Evolutionary conservation across 2,888 invertebrate genomes (phyloP).

Genomic region (Agrochola lota): DNA sequence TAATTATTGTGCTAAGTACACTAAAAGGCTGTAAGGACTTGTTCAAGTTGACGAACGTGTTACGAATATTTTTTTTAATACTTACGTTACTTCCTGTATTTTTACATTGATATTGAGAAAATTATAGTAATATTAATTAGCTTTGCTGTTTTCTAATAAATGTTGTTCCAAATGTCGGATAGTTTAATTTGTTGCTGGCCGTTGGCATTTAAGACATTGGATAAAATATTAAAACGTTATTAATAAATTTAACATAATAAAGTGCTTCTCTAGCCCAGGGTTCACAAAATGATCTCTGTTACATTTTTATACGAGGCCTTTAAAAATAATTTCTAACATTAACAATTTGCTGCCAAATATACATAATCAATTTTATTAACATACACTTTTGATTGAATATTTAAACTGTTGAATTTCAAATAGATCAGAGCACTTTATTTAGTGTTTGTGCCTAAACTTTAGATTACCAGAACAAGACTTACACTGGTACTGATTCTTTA

Average conservation of each 20-base stretch:
- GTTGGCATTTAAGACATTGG: slow-evolving; percentile 13
- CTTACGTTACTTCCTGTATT: slow-evolving; percentile 47
- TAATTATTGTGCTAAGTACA: slow-evolving; percentile 57
- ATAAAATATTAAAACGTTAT: slow-evolving; percentile 26
- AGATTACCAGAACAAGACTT: neutral
- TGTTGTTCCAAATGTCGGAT: slow-evolving; percentile 49
- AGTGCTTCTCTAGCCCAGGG: slow-evolving; percentile 36
- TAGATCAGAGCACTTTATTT: neutral
- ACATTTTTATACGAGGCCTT: slow-evolving; percentile 53
- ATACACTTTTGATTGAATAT: slow-evolving; percentile 12
- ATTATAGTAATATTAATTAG: slow-evolving; percentile 57
- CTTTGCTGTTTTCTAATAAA: slow-evolving; percentile 47
- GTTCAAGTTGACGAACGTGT: slow-evolving; percentile 52
- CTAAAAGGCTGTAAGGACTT: slow-evolving; percentile 59
- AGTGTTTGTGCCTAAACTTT: neutral
- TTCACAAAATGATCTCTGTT: slow-evolving; percentile 61
- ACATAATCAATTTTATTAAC: slow-evolving; percentile 59
- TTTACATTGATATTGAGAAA: slow-evolving; percentile 59
- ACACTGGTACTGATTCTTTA: neutral
- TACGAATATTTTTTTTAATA: slow-evolving; percentile 55
- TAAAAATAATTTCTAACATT: slow-evolving; percentile 30
- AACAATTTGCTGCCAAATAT: slow-evolving; percentile 64
- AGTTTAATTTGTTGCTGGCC: slow-evolving; percentile 50
- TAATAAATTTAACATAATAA: slow-evolving; percentile 26
- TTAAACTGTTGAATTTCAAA: slow-evolving; percentile 5